Conservation (phyloP, 2,113 vertebrate species). For the Laterallus jamaicensis region DNA sequence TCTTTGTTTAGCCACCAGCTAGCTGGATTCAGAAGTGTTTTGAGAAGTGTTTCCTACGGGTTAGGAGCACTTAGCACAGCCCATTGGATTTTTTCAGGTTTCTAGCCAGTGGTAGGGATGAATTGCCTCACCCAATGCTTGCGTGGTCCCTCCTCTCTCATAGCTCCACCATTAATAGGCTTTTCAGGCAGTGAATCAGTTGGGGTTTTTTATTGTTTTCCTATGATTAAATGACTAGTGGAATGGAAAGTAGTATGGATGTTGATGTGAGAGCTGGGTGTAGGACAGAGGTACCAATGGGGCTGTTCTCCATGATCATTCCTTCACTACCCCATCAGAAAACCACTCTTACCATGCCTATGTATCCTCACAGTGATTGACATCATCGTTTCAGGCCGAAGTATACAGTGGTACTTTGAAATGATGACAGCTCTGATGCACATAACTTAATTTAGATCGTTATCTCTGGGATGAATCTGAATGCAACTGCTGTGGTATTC, state of each 20-base stretch:
- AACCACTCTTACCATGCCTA: not conserved
- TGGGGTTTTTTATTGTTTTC: not conserved
- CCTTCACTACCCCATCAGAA: not conserved
- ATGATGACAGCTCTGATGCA: fast-evolving
- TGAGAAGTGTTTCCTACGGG: not conserved
- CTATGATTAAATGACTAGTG: not conserved
- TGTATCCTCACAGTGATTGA: fast-evolving
- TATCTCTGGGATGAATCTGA: not conserved
- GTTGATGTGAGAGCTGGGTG: not conserved
- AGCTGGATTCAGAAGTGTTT: not conserved
- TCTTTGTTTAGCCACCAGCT: not conserved
- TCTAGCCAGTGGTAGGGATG: not conserved
- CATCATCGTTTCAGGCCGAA: not conserved
- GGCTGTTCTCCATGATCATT: not conserved
- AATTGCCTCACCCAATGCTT: not conserved
- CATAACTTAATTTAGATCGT: not conserved
- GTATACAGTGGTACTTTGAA: not conserved
- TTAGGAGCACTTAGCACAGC: too few relatives aligned
- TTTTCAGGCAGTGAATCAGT: not conserved
- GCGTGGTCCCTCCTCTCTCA: not conserved
- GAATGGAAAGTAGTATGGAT: not conserved
- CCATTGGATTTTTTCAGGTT: fast-evolving
- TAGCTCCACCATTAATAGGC: not conserved
- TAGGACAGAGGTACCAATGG: not conserved
- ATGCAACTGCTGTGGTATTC: not conserved